These are phyloP conservation scores for Cataglyphis albicans DNA, from an alignment of 2,888 invertebrate genomes.

Conservation along the genomic window DNA sequence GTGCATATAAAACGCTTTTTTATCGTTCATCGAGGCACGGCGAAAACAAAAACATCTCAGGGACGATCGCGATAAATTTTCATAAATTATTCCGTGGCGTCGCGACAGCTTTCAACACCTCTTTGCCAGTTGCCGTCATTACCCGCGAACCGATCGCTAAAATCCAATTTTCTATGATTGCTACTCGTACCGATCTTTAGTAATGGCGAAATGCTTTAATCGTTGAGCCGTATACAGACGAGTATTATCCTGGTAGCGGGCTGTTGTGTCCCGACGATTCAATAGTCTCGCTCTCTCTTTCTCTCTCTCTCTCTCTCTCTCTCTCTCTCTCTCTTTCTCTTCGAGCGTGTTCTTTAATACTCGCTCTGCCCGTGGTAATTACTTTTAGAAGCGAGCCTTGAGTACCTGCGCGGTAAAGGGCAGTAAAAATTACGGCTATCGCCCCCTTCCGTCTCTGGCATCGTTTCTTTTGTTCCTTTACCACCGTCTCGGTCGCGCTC, in stretches of 20 bases:
- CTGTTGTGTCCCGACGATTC: conserved; percentile 56
- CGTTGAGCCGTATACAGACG: conserved; percentile 59
- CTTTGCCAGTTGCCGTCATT: background rate
- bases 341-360: conserved; percentile 38
- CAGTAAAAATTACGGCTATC: conserved; percentile 59
- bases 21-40: background rate
- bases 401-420: conserved; percentile 57
- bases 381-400: conserved; percentile 71
- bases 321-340: background rate
- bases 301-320: conserved; percentile 3
- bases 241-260: conserved; percentile 20
- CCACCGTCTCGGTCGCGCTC: background rate
- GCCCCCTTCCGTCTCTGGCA: conserved; percentile 1
- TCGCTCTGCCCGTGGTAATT: conserved; percentile 62
- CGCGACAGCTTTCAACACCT: conserved; percentile 38
- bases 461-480: conserved; percentile 26
- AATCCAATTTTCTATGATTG: conserved; percentile 65
- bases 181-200: conserved; percentile 34
- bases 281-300: conserved; percentile 33
- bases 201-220: conserved; percentile 61
- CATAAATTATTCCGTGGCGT: conserved; percentile 60
- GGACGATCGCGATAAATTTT: conserved; percentile 60
- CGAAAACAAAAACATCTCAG: background rate
- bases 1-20: background rate
- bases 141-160: conserved; percentile 24